These are phyloP conservation scores for Petroica traversi DNA, from an alignment of 2,113 vertebrate species.

Conservation along the genomic window DNA sequence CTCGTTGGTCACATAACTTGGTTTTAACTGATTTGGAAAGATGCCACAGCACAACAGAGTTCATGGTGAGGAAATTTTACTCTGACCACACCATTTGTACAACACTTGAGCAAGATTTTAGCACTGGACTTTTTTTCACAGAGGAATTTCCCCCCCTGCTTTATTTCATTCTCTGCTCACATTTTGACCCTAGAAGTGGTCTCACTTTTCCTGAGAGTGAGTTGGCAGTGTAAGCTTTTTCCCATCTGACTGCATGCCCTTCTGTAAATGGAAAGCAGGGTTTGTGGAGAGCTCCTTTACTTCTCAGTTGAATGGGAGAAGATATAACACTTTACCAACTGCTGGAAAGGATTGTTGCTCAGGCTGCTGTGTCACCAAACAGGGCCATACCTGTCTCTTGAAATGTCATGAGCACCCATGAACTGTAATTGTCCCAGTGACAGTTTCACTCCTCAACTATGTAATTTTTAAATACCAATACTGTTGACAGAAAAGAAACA, in stretches of 20 bases:
- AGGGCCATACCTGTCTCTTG: neutral
- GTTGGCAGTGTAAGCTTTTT: neutral
- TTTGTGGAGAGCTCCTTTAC: neutral
- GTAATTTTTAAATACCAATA: neutral
- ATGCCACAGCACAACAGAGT: neutral
- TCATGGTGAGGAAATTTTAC: neutral
- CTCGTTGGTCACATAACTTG: neutral
- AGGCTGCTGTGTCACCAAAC: neutral
- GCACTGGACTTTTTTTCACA: too few relatives aligned
- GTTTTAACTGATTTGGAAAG: neutral
- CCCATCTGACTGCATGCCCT: neutral
- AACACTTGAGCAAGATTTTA: neutral
- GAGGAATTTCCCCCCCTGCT: too few relatives aligned
- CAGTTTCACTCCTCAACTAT: neutral
- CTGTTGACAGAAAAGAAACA: neutral
- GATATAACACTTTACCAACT: neutral
- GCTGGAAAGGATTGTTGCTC: neutral
- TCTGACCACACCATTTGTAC: neutral
- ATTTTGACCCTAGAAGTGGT: neutral
- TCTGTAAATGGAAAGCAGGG: neutral
- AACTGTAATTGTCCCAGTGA: neutral
- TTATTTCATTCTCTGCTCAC: neutral
- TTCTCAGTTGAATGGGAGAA: neutral
- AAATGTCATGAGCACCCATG: accelerated
- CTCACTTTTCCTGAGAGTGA: neutral